phyloP scores from a whole-genome alignment of 2,797 vertebrate genomes.

The Leptatherina wallacei region DNA sequence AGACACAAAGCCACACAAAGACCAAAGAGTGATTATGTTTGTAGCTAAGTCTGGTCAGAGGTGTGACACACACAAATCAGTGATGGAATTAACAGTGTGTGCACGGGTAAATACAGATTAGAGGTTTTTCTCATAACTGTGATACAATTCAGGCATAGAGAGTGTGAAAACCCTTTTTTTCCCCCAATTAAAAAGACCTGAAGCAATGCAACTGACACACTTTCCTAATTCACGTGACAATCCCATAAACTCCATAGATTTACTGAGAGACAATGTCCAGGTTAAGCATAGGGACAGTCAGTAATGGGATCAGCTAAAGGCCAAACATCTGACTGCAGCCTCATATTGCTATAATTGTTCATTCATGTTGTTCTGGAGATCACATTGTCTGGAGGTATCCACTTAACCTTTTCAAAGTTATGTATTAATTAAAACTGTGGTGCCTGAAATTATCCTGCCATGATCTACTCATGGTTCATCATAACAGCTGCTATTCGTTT shows the following conservation, averaged over 20 bases:
- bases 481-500: background rate
- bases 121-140: slow-evolving; percentile 24
- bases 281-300: background rate
- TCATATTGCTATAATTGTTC: slow-evolving; percentile 24
- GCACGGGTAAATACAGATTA: background rate
- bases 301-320: slow-evolving; percentile 39
- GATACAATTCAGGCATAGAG: slow-evolving; percentile 15
- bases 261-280: slow-evolving; percentile 11
- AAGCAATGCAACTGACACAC: background rate
- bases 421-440: slow-evolving; percentile 4
- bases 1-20: slow-evolving; percentile 17
- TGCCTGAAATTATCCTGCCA: background rate
- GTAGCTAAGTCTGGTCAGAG: slow-evolving; percentile 47
- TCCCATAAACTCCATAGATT: slow-evolving; percentile 9
- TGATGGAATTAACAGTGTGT: slow-evolving; percentile 26
- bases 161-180: background rate
- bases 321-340: slow-evolving; percentile 50
- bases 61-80: slow-evolving; percentile 22
- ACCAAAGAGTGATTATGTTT: slow-evolving; percentile 42
- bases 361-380: slow-evolving; percentile 1
- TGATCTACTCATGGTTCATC: background rate
- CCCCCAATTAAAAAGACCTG: slow-evolving; percentile 11
- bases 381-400: background rate
- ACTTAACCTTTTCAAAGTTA: background rate
- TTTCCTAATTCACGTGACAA: slow-evolving; percentile 25